phyloP scores from a whole-genome alignment of 2,113 vertebrate species.

The Emydocephalus ijimae region DNA sequence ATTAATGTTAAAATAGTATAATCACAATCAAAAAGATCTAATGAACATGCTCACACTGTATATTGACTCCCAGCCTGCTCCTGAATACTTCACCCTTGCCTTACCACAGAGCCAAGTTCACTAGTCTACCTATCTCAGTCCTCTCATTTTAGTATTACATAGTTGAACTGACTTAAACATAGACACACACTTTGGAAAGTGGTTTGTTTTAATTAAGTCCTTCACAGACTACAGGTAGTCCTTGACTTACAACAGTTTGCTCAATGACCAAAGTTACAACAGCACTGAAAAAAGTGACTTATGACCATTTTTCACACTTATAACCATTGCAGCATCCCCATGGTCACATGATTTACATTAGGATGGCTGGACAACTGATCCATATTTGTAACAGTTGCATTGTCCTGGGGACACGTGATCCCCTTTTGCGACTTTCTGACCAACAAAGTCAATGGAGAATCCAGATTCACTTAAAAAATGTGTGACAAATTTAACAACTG shows the following conservation, averaged over 20 bases:
- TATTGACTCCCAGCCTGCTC: neutral
- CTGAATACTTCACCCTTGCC: neutral
- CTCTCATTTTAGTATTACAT: neutral
- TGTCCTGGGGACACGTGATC: neutral
- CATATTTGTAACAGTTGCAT: neutral
- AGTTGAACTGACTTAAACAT: neutral
- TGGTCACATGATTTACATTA: neutral
- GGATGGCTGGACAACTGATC: neutral
- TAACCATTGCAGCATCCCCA: neutral
- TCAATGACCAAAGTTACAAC: neutral
- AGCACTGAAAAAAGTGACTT: neutral
- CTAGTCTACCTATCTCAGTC: neutral
- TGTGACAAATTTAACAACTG: neutral
- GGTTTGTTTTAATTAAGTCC: neutral
- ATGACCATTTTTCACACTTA: neutral
- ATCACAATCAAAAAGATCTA: neutral
- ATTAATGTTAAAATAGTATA: neutral
- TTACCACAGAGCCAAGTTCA: neutral
- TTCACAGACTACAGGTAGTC: neutral
- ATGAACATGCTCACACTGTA: no score
- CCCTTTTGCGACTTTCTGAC: neutral
- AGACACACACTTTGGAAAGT: neutral
- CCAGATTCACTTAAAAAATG: neutral
- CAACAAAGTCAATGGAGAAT: neutral
- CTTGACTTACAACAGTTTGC: neutral